Evolutionary conservation across 1,140 invertebrate species (phyloP).

Genomic region (Holcopasites calliopsidis): DNA sequence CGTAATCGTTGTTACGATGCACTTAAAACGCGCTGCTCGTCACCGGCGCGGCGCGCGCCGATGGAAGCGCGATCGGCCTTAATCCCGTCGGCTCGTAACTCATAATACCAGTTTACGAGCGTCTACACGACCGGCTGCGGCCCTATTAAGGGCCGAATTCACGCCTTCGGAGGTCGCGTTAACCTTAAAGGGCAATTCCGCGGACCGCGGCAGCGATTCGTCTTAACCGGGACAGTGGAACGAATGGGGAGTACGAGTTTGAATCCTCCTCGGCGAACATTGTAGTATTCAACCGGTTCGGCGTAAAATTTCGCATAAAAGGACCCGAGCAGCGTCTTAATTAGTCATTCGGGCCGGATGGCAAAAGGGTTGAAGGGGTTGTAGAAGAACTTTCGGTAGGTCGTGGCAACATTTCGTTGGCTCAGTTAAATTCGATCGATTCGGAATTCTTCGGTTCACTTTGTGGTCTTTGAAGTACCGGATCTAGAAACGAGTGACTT

Average conservation of each 20-base stretch:
- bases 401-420: constrained; percentile 6
- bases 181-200: constrained; percentile 49
- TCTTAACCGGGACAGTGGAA: constrained; percentile 13
- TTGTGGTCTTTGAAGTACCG: not conserved
- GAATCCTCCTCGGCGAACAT: not conserved
- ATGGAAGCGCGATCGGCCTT: constrained; percentile 69
- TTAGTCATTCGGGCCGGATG: not conserved
- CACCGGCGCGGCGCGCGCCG: constrained; percentile 25
- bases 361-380: not conserved
- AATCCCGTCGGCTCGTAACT: constrained; percentile 67
- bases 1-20: constrained; percentile 56
- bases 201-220: constrained; percentile 40
- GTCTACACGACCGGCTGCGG: constrained; percentile 48
- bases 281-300: constrained; percentile 13
- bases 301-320: not conserved
- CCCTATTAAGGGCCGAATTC: constrained; percentile 53
- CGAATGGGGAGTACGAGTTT: not conserved
- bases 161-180: constrained; percentile 33
- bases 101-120: constrained; percentile 71
- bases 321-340: constrained; percentile 5
- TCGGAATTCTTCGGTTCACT: not conserved
- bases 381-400: not conserved
- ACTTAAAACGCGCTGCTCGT: constrained; percentile 58
- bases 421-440: constrained; percentile 7
- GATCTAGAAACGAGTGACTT: too few relatives aligned